Evolutionary conservation across 2,113 vertebrate species (phyloP).

Genomic region (Setophaga petechia): DNA sequence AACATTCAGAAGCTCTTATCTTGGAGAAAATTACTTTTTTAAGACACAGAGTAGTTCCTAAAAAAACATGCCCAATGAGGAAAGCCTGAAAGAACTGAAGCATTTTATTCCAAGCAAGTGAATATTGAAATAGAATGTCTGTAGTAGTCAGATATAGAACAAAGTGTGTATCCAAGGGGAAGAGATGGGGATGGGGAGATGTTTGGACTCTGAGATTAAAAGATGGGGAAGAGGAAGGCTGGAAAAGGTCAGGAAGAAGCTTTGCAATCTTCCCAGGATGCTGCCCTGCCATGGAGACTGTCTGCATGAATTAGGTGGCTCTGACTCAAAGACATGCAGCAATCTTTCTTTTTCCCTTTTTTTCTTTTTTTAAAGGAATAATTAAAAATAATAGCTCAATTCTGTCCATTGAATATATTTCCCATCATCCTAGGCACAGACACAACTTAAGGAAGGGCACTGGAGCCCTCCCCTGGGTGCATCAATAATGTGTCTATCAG

Average conservation of each 20-base stretch:
- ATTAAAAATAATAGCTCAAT: not conserved
- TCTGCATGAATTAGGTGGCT: not conserved
- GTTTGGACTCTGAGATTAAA: not conserved
- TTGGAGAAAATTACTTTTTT: not conserved
- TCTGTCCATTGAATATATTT: not conserved
- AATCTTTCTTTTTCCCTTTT: not conserved
- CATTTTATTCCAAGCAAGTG: not conserved
- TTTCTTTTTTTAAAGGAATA: not conserved
- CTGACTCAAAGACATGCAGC: not conserved
- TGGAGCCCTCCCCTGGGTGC: not conserved
- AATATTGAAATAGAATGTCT: not conserved
- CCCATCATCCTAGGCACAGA: not conserved
- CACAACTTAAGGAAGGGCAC: not conserved
- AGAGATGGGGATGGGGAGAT: not conserved
- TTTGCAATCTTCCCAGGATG: not conserved
- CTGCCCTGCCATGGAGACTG: not conserved
- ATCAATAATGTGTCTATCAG: not conserved
- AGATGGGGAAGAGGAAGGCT: not conserved
- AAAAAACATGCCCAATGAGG: not conserved
- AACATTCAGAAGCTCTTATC: not conserved
- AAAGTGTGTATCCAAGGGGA: not conserved
- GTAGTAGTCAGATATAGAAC: not conserved
- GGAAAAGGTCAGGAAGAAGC: not conserved
- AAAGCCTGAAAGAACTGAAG: not conserved
- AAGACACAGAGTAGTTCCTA: not conserved